Evolutionary conservation across 2,888 invertebrate genomes (phyloP).

Genomic region (Phrixothrix hirtus): DNA sequence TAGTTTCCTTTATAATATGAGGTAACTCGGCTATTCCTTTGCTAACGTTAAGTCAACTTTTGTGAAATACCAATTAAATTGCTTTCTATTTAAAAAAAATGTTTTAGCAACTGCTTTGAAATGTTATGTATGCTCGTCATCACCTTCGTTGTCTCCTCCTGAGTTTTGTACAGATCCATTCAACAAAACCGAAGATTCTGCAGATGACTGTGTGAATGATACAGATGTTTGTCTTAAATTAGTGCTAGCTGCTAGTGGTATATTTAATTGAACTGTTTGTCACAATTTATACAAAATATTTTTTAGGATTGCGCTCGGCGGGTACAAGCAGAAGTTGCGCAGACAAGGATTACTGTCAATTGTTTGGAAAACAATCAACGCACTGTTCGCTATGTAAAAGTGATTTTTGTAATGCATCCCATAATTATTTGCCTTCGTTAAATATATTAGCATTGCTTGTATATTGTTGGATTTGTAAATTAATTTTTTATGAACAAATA

Average conservation of each 20-base stretch:
- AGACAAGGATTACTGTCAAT: neutral
- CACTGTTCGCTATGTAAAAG: neutral
- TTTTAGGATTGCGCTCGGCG: neutral
- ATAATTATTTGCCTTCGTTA: neutral
- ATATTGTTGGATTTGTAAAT: no score
- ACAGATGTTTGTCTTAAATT: conserved; percentile 5
- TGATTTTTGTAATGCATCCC: conserved; percentile 4
- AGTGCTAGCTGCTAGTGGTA: neutral
- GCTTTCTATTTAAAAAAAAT: no score
- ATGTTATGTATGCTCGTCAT: conserved; percentile 3
- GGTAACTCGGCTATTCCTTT: no score
- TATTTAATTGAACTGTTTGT: neutral
- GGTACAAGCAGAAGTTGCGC: conserved; percentile 1
- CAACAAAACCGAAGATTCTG: neutral
- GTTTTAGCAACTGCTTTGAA: conserved; percentile 6
- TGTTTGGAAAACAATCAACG: neutral
- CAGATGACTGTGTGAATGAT: conserved; percentile 1
- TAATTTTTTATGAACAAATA: no score
- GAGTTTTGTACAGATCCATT: conserved; percentile 2
- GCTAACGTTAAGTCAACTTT: no score
- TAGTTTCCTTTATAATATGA: no score
- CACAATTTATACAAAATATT: neutral
- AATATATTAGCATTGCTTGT: neutral
- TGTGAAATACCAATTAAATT: no score
- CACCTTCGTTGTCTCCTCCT: neutral